Evolutionary conservation across 2,888 invertebrate species (phyloP).

Genomic region (Helleia helle): DNA sequence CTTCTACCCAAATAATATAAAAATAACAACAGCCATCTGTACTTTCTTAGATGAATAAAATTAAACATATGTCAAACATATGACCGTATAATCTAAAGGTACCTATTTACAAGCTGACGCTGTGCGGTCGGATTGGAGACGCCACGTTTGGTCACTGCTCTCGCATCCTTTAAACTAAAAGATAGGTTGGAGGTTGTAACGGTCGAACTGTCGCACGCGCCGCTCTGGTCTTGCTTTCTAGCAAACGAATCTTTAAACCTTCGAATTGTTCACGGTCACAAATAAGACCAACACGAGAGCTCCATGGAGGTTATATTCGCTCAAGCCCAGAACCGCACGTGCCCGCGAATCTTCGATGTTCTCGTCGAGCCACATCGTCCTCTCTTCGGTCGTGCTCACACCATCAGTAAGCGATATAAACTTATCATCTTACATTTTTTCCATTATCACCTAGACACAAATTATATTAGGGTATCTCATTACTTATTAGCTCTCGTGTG

Average conservation of each 20-base stretch:
- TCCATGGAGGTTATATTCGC: too few relatives aligned
- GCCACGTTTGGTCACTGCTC: slow-evolving; percentile 58
- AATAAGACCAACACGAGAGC: too few relatives aligned
- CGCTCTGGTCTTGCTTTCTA: too few relatives aligned
- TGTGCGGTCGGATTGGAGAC: neutral
- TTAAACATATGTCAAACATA: slow-evolving; percentile 74
- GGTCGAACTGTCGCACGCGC: slow-evolving; percentile 16
- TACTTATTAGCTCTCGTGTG: slow-evolving; percentile 62
- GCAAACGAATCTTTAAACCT: too few relatives aligned
- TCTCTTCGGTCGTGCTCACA: slow-evolving; percentile 25
- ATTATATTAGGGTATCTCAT: slow-evolving; percentile 67
- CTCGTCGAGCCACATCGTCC: slow-evolving; percentile 20
- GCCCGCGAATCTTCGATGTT: slow-evolving; percentile 11
- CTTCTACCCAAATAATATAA: slow-evolving; percentile 74
- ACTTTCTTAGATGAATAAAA: slow-evolving; percentile 74
- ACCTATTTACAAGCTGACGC: slow-evolving; percentile 66
- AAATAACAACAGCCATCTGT: slow-evolving; percentile 75
- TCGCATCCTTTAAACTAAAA: slow-evolving; percentile 36
- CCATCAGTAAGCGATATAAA: slow-evolving; percentile 55
- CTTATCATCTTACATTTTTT: slow-evolving; percentile 64
- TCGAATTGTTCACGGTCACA: too few relatives aligned
- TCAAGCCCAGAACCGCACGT: neutral
- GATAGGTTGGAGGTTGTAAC: slow-evolving; percentile 30
- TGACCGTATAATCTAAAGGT: slow-evolving; percentile 70
- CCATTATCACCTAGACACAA: slow-evolving; percentile 71